phyloP scores from a whole-genome alignment of 2,888 invertebrate species.

The Notodonta dromedarius region DNA sequence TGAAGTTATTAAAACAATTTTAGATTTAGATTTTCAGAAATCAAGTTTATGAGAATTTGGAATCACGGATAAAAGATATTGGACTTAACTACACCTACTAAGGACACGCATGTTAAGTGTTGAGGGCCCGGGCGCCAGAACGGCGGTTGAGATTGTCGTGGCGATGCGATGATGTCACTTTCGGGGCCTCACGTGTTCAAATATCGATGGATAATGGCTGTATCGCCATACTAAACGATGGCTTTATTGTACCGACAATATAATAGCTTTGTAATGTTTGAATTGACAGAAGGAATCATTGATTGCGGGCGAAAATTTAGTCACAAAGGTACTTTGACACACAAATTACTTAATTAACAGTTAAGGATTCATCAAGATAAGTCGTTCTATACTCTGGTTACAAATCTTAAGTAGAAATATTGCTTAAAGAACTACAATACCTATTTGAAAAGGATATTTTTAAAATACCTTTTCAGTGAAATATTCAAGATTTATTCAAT shows the following conservation, averaged over 20 bases:
- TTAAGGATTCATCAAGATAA: too few relatives aligned
- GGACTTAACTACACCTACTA: constrained; percentile 5
- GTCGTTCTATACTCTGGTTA: too few relatives aligned
- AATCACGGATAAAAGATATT: not conserved
- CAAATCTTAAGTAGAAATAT: too few relatives aligned
- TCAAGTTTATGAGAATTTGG: too few relatives aligned
- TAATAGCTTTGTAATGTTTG: constrained; percentile 12
- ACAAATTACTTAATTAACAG: too few relatives aligned
- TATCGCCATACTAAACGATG: constrained; percentile 26
- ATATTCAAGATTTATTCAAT: not conserved
- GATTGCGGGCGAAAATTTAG: not conserved
- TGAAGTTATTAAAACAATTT: not conserved
- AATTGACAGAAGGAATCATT: constrained; percentile 15
- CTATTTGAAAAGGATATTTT: too few relatives aligned
- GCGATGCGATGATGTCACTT: constrained; percentile 54
- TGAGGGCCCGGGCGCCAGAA: constrained; percentile 51
- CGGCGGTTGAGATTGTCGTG: constrained; percentile 39
- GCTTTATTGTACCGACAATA: constrained; percentile 32
- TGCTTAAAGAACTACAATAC: too few relatives aligned
- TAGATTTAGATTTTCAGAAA: not conserved
- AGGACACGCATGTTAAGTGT: constrained; percentile 38
- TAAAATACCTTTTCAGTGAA: not conserved
- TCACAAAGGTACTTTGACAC: too few relatives aligned
- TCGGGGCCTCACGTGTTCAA: constrained; percentile 43
- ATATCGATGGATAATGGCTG: constrained; percentile 38